Percentiles rank a stretch among this genome's conserved stretches.
Conservation (phyloP, 2,113 vertebrate genomes). For the Balaeniceps rex region DNA sequence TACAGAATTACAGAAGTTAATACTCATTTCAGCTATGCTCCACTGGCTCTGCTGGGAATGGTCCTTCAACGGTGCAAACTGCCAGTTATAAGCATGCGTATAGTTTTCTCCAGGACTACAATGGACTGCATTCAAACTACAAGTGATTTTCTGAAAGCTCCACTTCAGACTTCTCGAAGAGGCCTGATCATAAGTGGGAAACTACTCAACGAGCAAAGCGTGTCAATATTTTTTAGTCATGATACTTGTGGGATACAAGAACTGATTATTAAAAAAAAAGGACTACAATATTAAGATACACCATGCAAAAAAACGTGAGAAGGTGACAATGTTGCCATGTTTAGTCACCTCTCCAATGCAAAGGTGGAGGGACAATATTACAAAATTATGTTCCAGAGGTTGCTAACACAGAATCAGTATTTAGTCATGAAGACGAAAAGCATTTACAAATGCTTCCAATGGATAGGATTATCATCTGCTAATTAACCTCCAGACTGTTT, state of each 20-base stretch:
- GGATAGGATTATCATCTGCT: not conserved
- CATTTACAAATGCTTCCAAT: not conserved
- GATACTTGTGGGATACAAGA: not conserved
- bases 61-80: not conserved
- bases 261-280: not conserved
- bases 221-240: not conserved
- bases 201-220: not conserved
- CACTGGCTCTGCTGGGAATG: not conserved
- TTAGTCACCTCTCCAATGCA: not conserved
- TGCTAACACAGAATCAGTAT: not conserved
- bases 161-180: not conserved
- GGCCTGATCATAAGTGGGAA: not conserved
- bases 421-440: not conserved
- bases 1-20: not conserved
- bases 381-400: not conserved
- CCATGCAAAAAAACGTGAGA: not conserved
- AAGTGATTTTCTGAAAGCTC: not conserved
- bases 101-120: not conserved
- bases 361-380: not conserved
- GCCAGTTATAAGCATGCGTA: not conserved
- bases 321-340: not conserved
- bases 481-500: not conserved
- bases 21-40: not conserved
- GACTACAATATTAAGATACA: not conserved
- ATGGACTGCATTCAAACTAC: not conserved